Evolutionary conservation across 2,797 vertebrate species (phyloP).

Genomic region (Pseudochaenichthys georgianus): DNA sequence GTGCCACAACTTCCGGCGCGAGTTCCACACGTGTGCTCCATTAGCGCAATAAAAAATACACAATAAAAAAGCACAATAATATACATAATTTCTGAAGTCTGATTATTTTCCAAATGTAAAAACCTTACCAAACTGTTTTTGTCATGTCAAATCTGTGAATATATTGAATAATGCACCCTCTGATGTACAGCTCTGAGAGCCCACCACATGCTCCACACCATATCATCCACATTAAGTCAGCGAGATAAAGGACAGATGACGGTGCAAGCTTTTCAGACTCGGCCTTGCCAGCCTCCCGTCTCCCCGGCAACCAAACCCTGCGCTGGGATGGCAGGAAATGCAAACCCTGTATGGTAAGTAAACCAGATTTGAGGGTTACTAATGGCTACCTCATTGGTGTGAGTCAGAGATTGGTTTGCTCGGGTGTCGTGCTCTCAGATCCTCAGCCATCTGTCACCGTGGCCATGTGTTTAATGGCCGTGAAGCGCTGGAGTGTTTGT

Average conservation of each 20-base stretch:
- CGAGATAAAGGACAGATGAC: constrained; percentile 76
- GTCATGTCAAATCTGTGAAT: neutral
- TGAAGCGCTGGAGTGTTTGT: constrained; percentile 30
- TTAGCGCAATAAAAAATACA: too few species aligned
- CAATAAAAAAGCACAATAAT: too few species aligned
- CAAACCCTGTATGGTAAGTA: constrained; percentile 72
- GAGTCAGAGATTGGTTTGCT: constrained; percentile 81
- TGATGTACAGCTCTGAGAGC: constrained; percentile 48
- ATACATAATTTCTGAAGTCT: too few species aligned
- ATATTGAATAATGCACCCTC: constrained; percentile 6
- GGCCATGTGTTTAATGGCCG: constrained; percentile 53
- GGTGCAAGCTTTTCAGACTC: constrained; percentile 68
- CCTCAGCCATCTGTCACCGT: constrained; percentile 81
- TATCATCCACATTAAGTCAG: constrained; percentile 73
- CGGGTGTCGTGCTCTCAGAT: constrained; percentile 79
- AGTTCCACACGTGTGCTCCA: too few species aligned
- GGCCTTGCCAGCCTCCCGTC: constrained; percentile 75
- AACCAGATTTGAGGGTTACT: constrained; percentile 74
- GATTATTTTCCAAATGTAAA: neutral
- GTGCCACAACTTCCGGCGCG: too few species aligned
- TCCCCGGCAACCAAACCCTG: constrained; percentile 75
- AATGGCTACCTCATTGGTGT: constrained; percentile 76
- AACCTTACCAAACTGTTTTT: neutral
- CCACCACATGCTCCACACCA: constrained; percentile 53
- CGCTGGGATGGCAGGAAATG: constrained; percentile 71